These are phyloP conservation scores for Mola mola DNA, from an alignment of 2,113 vertebrate genomes.

Conservation along the genomic window DNA sequence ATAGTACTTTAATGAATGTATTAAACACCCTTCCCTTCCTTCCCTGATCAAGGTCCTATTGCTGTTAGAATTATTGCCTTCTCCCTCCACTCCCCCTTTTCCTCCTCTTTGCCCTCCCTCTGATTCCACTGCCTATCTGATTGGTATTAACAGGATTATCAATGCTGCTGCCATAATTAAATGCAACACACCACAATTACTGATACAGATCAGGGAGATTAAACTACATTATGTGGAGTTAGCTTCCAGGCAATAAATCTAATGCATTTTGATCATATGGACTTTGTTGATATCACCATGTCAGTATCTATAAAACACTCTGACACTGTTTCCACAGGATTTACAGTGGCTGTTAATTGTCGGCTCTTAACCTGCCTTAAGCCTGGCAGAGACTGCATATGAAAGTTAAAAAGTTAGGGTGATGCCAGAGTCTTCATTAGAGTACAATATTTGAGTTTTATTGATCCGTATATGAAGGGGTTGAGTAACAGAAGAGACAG, in stretches of 20 bases:
- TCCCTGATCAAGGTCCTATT: constrained; percentile 21
- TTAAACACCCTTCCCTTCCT: constrained; percentile 1
- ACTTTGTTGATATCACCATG: constrained; percentile 61
- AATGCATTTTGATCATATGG: constrained; percentile 60
- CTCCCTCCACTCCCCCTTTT: constrained; percentile 22
- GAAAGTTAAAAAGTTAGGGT: constrained; percentile 20
- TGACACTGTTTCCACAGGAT: constrained; percentile 39
- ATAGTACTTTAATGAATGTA: background rate
- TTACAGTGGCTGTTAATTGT: constrained; percentile 40
- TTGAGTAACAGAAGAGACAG: too few species aligned
- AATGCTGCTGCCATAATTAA: constrained; percentile 79
- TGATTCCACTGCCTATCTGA: constrained; percentile 68
- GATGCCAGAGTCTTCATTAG: constrained; percentile 28
- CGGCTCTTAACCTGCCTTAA: constrained; percentile 32
- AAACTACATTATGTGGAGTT: constrained; percentile 73
- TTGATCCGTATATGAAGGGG: constrained; percentile 38
- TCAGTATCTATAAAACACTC: constrained; percentile 52
- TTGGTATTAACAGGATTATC: constrained; percentile 82
- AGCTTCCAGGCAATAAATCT: constrained; percentile 64
- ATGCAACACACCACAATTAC: constrained; percentile 76
- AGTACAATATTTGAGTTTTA: constrained; percentile 33
- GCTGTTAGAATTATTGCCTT: constrained; percentile 17
- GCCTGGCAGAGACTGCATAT: constrained; percentile 18
- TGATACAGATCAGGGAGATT: constrained; percentile 79
- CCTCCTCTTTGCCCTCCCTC: constrained; percentile 39